Percentiles rank a stretch among this genome's conserved stretches.
phyloP scores from a whole-genome alignment of 2,888 invertebrate genomes.

The Myopa tessellatipennis region DNA sequence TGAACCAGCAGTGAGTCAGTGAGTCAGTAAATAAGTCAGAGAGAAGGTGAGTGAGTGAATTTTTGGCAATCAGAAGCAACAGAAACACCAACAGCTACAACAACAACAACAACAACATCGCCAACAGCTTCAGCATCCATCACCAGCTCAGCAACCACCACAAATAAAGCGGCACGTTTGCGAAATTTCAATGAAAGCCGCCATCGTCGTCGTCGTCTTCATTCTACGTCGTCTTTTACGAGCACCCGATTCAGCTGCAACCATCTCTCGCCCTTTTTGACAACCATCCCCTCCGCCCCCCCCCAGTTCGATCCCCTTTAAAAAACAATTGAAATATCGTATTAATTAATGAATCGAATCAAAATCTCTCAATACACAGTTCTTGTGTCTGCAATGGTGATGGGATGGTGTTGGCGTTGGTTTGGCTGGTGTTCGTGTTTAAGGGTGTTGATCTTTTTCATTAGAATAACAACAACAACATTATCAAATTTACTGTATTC shows the following conservation, averaged over 20 bases:
- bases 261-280: not conserved
- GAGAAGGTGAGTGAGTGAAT: not conserved
- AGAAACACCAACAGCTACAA: not conserved
- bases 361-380: slow-evolving; percentile 73
- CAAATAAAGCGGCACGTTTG: slow-evolving; percentile 24
- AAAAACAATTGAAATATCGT: slow-evolving; percentile 43
- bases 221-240: not conserved
- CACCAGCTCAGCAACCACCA: slow-evolving; percentile 21
- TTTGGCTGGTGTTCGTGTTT: too few species aligned
- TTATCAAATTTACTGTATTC: not conserved
- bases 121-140: not conserved
- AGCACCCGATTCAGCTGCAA: not conserved
- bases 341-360: slow-evolving; percentile 72
- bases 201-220: not conserved
- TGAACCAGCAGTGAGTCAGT: not conserved
- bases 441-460: too few species aligned
- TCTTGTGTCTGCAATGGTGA: not conserved
- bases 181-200: slow-evolving; percentile 28
- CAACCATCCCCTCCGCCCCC: not conserved
- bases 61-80: slow-evolving; percentile 31
- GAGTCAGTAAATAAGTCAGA: not conserved
- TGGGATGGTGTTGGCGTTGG: not conserved
- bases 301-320: not conserved
- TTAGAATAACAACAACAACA: too few species aligned
- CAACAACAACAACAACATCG: not conserved